Percentiles rank a stretch among this genome's conserved stretches.
Evolutionary conservation across 1,140 invertebrate genomes (phyloP).

Genomic region (Eueides isabella): DNA sequence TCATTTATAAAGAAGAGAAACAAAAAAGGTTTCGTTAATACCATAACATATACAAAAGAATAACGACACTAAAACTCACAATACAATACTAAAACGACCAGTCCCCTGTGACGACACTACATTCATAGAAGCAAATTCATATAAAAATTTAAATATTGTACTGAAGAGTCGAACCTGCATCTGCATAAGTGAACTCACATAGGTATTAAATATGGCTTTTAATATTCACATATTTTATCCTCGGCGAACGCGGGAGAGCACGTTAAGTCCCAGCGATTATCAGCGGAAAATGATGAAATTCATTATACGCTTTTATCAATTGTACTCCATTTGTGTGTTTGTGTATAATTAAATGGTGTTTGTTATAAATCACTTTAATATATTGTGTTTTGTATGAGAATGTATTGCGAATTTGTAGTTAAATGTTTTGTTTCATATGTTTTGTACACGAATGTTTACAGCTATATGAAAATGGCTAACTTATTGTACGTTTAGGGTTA

Average conservation of each 20-base stretch:
- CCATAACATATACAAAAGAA: not conserved
- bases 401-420: too few relatives aligned
- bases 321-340: conserved; percentile 14
- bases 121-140: conserved; percentile 6
- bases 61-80: too few relatives aligned
- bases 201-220: conserved; percentile 25
- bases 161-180: conserved; percentile 17
- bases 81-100: not conserved
- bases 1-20: too few relatives aligned
- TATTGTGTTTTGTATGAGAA: not conserved
- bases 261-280: conserved; percentile 32
- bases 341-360: conserved; percentile 4
- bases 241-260: conserved; percentile 20
- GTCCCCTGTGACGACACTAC: not conserved
- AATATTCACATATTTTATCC: conserved; percentile 38
- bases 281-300: conserved; percentile 36
- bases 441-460: too few relatives aligned
- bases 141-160: conserved; percentile 12
- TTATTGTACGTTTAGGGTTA: too few relatives aligned
- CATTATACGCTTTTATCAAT: conserved; percentile 31
- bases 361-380: not conserved
- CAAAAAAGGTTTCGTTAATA: too few relatives aligned
- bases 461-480: too few relatives aligned
- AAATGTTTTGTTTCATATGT: too few relatives aligned
- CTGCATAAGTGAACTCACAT: conserved; percentile 20